Evolutionary conservation across 2,113 vertebrate species (phyloP).

Genomic region (Cyanoliseus patagonus): DNA sequence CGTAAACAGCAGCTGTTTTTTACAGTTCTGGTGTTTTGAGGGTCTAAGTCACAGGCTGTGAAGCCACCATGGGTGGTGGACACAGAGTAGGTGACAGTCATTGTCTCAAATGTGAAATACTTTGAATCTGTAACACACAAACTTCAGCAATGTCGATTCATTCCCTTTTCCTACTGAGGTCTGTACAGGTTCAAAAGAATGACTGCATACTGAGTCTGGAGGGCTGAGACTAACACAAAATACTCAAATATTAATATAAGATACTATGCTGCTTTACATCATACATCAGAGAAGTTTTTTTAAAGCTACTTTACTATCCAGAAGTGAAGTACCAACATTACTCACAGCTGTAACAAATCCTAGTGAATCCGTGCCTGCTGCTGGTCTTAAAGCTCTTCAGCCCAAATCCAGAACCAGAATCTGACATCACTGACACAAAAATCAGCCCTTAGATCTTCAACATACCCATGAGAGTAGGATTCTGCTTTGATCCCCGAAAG

Average conservation of each 20-base stretch:
- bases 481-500: background rate
- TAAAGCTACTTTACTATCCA: background rate
- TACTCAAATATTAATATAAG: background rate
- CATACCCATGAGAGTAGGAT: background rate
- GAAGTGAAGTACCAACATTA: background rate
- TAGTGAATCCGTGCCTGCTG: background rate
- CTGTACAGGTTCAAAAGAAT: background rate
- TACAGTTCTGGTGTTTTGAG: background rate
- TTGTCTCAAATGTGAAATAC: background rate
- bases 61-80: background rate
- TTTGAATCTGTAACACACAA: background rate
- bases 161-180: background rate
- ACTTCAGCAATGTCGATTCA: background rate
- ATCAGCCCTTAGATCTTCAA: background rate
- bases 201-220: background rate
- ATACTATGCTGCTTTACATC: background rate
- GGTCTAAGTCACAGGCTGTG: background rate
- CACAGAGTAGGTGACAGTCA: background rate
- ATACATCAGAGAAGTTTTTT: background rate
- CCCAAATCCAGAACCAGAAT: background rate
- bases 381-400: background rate
- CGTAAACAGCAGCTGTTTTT: background rate
- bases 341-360: background rate
- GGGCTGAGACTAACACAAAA: background rate
- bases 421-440: background rate